Conservation (phyloP, 2,113 vertebrate species). For the Trematomus loennbergii region DNA sequence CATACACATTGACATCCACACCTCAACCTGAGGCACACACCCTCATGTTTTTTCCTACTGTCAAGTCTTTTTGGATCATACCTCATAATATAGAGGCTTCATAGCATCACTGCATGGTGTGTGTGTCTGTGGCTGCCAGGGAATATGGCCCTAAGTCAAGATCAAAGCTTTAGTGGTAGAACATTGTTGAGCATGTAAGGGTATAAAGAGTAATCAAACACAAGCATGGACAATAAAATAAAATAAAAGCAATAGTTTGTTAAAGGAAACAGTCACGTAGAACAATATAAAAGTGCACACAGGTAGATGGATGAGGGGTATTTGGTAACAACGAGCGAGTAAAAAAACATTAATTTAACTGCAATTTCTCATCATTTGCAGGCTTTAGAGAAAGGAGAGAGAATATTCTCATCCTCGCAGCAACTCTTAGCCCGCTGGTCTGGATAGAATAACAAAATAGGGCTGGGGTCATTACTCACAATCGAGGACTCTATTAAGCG, state of each 20-base stretch:
- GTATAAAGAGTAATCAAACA: neutral
- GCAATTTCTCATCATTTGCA: constrained; percentile 46
- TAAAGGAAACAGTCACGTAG: constrained; percentile 21
- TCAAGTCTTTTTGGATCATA: constrained; percentile 47
- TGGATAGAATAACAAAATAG: constrained; percentile 74
- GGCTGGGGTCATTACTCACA: constrained; percentile 82
- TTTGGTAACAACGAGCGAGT: constrained; percentile 5
- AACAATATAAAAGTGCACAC: constrained; percentile 1
- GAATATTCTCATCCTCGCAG: constrained; percentile 57
- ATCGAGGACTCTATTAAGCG: constrained; percentile 77
- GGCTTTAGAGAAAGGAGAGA: constrained; percentile 45
- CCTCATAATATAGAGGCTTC: constrained; percentile 40
- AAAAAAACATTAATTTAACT: constrained; percentile 55
- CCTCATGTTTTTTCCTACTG: constrained; percentile 23
- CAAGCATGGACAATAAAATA: neutral
- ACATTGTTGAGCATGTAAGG: neutral
- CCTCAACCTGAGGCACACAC: constrained; percentile 10
- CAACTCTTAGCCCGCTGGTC: constrained; percentile 79
- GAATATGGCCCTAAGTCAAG: constrained; percentile 13
- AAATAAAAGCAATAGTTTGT: constrained; percentile 4
- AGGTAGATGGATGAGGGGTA: constrained; percentile 17
- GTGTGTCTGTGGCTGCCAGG: constrained; percentile 16
- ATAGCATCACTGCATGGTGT: constrained; percentile 26
- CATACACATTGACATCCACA: constrained; percentile 26
- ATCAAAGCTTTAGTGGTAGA: constrained; percentile 3